phyloP scores from a whole-genome alignment of 2,113 vertebrate species.

The Mionectes macconnelli region DNA sequence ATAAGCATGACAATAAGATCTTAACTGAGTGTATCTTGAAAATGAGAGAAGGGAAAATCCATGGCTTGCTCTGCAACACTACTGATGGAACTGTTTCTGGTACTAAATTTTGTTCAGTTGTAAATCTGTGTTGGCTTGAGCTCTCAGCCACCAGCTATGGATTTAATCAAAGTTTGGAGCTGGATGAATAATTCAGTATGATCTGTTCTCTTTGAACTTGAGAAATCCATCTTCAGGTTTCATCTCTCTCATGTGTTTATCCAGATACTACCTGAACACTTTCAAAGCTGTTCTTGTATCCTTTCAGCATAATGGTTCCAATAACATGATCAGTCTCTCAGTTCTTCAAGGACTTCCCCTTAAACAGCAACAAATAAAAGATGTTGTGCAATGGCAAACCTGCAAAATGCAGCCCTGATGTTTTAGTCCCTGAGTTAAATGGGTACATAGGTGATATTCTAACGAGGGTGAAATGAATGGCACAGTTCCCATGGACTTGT shows the following conservation, averaged over 20 bases:
- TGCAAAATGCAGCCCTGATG: neutral
- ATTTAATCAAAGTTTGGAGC: constrained; percentile 54
- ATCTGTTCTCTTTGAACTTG: constrained; percentile 21
- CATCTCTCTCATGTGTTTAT: constrained; percentile 16
- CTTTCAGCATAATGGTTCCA: neutral
- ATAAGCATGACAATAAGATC: neutral
- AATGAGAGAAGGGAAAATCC: neutral
- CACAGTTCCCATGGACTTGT: neutral
- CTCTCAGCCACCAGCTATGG: constrained; percentile 24
- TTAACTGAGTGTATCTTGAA: neutral
- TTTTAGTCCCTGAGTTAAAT: neutral
- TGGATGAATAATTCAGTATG: constrained; percentile 53
- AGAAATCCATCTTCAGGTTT: constrained; percentile 45
- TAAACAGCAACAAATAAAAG: neutral
- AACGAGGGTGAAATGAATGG: neutral
- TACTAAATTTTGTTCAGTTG: constrained; percentile 37
- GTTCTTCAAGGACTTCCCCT: neutral
- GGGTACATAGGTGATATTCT: neutral
- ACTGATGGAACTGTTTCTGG: constrained; percentile 28
- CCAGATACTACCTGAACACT: neutral
- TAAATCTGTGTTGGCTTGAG: constrained; percentile 45
- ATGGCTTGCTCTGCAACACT: neutral
- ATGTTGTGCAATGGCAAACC: neutral
- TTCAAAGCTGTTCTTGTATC: neutral
- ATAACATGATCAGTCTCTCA: neutral